A percentile compares a stretch with the other conserved stretches of the same genome.
Conservation (phyloP, 2,113 vertebrate genomes). For the Aspiorhynchus laticeps region DNA sequence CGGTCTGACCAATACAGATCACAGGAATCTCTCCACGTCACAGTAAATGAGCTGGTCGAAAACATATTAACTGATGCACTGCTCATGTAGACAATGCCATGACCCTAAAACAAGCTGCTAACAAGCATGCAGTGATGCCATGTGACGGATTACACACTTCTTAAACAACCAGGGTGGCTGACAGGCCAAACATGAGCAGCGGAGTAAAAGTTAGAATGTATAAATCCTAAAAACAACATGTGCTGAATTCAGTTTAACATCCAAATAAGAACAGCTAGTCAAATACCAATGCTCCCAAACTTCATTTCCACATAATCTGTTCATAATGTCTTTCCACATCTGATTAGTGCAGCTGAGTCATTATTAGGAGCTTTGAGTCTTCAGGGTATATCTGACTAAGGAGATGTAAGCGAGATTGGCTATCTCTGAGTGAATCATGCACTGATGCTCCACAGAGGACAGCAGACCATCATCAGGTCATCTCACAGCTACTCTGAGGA, state of each 20-base stretch:
- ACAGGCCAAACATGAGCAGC: slow-evolving; percentile 2
- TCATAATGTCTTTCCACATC: slow-evolving; percentile 19
- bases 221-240: neutral
- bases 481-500: neutral
- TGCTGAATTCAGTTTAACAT: neutral
- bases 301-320: slow-evolving; percentile 13
- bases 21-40: slow-evolving; percentile 18
- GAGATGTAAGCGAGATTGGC: neutral
- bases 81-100: slow-evolving; percentile 32
- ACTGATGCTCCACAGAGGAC: slow-evolving; percentile 14
- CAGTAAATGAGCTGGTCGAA: slow-evolving; percentile 24
- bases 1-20: slow-evolving; percentile 18
- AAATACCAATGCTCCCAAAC: slow-evolving; percentile 11
- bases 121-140: slow-evolving; percentile 31
- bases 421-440: slow-evolving; percentile 28
- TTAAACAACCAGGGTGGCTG: neutral
- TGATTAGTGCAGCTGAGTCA: slow-evolving; percentile 15
- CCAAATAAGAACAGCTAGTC: slow-evolving; percentile 28
- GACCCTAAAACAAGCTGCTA: slow-evolving; percentile 42
- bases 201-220: neutral
- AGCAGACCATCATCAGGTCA: slow-evolving; percentile 11
- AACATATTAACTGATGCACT: slow-evolving; percentile 50
- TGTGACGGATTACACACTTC: slow-evolving; percentile 31
- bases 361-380: neutral
- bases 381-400: slow-evolving; percentile 28